These are phyloP conservation scores for Dynastes hyllus DNA, from an alignment of 2,888 invertebrate species.

Conservation along the genomic window DNA sequence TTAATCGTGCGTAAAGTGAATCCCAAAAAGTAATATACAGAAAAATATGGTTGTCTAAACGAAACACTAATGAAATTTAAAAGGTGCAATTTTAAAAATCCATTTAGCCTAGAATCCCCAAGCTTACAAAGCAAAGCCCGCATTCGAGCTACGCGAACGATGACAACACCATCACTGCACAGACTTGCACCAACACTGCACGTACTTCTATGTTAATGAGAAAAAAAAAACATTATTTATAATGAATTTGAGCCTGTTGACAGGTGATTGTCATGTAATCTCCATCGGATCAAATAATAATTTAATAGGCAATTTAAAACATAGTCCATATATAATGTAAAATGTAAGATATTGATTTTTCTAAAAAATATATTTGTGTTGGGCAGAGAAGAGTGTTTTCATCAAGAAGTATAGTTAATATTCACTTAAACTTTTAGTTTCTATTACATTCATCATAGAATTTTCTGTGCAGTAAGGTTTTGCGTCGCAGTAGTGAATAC, in stretches of 20 bases:
- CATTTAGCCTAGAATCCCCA: constrained; percentile 30
- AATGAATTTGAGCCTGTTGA: neutral
- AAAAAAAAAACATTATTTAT: too few species aligned
- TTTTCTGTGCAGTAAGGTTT: too few species aligned
- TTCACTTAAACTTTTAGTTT: too few species aligned
- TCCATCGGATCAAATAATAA: too few species aligned
- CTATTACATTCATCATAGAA: too few species aligned
- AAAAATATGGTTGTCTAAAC: constrained; percentile 9
- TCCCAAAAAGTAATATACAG: neutral
- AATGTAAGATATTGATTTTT: too few species aligned
- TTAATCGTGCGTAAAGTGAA: constrained; percentile 5
- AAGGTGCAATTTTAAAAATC: constrained; percentile 39
- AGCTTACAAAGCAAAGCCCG: constrained; percentile 28
- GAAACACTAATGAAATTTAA: constrained; percentile 41
- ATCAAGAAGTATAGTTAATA: too few species aligned
- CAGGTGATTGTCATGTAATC: neutral
- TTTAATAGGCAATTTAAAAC: too few species aligned
- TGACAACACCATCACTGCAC: neutral
- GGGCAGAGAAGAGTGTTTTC: too few species aligned
- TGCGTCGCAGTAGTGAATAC: too few species aligned
- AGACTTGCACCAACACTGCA: neutral
- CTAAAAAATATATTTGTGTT: too few species aligned
- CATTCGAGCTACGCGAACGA: constrained; percentile 22
- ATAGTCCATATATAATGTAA: too few species aligned
- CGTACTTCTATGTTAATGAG: constrained; percentile 18